Base-by-base conservation (phyloP, 2,113 vertebrate species). In the Oncorhynchus mykiss region DNA sequence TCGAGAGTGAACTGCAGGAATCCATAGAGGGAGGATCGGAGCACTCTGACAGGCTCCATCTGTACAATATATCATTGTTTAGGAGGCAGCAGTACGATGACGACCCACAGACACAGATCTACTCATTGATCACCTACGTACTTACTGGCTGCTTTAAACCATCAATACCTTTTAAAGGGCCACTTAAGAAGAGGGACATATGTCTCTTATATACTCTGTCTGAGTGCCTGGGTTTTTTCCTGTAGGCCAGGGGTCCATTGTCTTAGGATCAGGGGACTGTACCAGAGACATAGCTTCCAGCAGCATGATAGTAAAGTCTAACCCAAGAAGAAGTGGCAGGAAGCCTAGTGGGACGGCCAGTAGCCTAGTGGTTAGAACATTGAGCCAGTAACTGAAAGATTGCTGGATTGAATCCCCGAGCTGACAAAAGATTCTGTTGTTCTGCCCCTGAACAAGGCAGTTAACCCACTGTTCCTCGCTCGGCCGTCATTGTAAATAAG, bases 91-190 rank as follows among this genome's bases (percentile, higher is more conserved):
- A 54, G 51, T 72, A 71, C 82, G 71, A 68, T 77, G 78, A 83
- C 64, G 73, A 81, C 82, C 79, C 76, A 69, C 66, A 73, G 87
- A 89, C 81, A 82, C 76, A 76, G 64, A 77, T 85, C 85, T 84
- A 76, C 75, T 81, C 82, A 90, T 88, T 89, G 91, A 91, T 92
- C 89, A 78, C 51, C 69, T 67, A 18, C 82, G 84, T 85, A 79
- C 80, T 78, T 74, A 74, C 72, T 29, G 70, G 78, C 82, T 84
- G 88, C 91, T 91, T 89, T 88, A 92, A 91, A 89, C 81, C 87
- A 88, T 93, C 93, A 91, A 93, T 94, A 93, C 77, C 77, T 86
- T 88, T 91, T 87, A 92, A 88, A 92, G 90, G 74, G 77, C 82
- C 90, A 91, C 90, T 93, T 92, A 91, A 86, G 80, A 88, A 59